Evolutionary conservation across 2,888 invertebrate species (phyloP), one percentile per base, ranked within the genome.

Genomic region (Xylota sylvarum): DNA sequence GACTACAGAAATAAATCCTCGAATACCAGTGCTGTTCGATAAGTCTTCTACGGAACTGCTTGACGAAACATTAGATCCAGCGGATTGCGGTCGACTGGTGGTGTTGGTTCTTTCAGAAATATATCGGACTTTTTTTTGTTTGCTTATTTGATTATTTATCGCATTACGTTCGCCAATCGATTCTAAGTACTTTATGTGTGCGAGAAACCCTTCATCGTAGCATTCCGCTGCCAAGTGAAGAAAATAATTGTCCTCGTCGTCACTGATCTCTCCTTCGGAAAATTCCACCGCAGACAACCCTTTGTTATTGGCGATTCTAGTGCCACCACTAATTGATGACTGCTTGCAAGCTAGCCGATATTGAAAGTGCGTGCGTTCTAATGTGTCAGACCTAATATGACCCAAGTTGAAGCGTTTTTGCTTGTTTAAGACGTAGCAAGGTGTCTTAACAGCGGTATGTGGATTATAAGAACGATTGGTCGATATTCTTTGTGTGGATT

Each of bases 161-260:
- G 89, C 88, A 90, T 91, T 91, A 88, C 90, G 90, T 78, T 89
- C 88, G 35, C 91, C 91, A 87, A 92, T 90, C 89, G 91, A 90
- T 90, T 92, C 89, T 78, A 92, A 89, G 88, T 93, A 92, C 82
- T 91, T 90, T 76, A 92, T 89, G 88, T 92, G 91, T 37, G 89
- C 88, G 37, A 91, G 90, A 89, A 92, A 90, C 73, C 91, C 91
- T 69, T 91, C 90, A 88, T 92, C 89, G 88, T 92, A 93, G 86
- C 90, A 92, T 77, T 90, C 90, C 60, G 89, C 90, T 79, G 92
- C 92, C 89, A 92, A 88, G 88, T 90, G 90, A 88, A 89, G 78
- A 65, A 88, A 80, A 73, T 37, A 78, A 40, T 78, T 73, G 35
- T 81, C 74, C 48, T 60, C 90, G 89, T 76, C 72, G 35, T 62